phyloP scores from a whole-genome alignment of 2,888 invertebrate species.

The Xestoiulus laeticollis region DNA sequence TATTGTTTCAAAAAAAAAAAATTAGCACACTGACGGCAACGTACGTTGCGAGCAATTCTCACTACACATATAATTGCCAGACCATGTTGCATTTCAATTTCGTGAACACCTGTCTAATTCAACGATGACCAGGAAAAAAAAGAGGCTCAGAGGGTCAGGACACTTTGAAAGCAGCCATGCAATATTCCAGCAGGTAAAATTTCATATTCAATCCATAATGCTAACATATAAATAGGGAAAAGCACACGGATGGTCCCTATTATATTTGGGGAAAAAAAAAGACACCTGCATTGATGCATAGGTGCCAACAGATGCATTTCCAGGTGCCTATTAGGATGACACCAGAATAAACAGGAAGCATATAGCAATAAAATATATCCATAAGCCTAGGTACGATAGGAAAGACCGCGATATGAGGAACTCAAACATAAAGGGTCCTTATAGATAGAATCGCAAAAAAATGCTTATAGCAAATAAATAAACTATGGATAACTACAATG shows the following conservation, averaged over 20 bases:
- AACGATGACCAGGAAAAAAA: not conserved
- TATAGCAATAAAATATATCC: not conserved
- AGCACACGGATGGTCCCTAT: not conserved
- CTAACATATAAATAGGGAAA: not conserved
- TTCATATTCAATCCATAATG: not conserved
- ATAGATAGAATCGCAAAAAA: not conserved
- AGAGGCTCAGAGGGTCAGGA: slow-evolving; percentile 10
- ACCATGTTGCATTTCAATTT: slow-evolving; percentile 7
- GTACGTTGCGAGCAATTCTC: slow-evolving; percentile 7
- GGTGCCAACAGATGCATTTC: slow-evolving; percentile 39
- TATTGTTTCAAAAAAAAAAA: slow-evolving; percentile 10
- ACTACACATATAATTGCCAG: not conserved
- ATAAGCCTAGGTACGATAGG: not conserved
- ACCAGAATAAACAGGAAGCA: slow-evolving; percentile 9
- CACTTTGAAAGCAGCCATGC: not conserved
- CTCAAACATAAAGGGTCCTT: not conserved
- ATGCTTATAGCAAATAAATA: not conserved
- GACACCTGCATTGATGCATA: slow-evolving; percentile 20
- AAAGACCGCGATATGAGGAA: not conserved
- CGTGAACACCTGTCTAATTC: slow-evolving; percentile 37
- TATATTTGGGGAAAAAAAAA: not conserved
- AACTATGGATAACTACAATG: not conserved
- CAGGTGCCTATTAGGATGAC: slow-evolving; percentile 17
- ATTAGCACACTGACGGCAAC: not conserved
- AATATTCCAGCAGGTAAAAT: not conserved